Evolutionary conservation across 2,113 vertebrate species (phyloP).

Genomic region (Chaenogobius annularis): DNA sequence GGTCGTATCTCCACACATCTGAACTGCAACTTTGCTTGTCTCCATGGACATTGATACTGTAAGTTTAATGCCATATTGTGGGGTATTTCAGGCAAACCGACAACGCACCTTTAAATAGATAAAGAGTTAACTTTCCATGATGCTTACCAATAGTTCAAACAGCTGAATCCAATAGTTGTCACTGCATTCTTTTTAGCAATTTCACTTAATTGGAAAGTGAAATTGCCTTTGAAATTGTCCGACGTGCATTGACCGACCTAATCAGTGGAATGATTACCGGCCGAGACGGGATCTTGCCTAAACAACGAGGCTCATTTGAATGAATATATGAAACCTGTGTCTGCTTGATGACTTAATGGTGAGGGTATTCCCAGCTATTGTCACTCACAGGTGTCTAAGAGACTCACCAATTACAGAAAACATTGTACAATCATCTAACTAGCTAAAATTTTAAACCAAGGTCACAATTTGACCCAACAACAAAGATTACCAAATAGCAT

Average conservation of each 20-base stretch:
- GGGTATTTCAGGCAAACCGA: too few relatives aligned
- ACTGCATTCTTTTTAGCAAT: constrained; percentile 29
- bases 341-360: constrained; percentile 73
- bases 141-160: constrained; percentile 21
- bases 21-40: too few relatives aligned
- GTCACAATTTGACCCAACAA: too few relatives aligned
- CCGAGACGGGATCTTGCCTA: constrained; percentile 61
- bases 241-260: constrained; percentile 65
- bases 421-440: too few relatives aligned
- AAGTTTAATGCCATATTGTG: too few relatives aligned
- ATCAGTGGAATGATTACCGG: constrained; percentile 67
- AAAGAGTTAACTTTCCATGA: not conserved
- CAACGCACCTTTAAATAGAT: not conserved
- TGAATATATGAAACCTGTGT: constrained; percentile 74
- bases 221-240: constrained; percentile 70
- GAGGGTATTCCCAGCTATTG: constrained; percentile 60
- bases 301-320: constrained; percentile 68
- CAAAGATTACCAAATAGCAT: too few relatives aligned
- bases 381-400: constrained; percentile 56
- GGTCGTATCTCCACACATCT: too few relatives aligned
- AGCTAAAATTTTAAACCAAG: too few relatives aligned
- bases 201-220: constrained; percentile 63
- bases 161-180: constrained; percentile 36
- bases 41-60: too few relatives aligned
- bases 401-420: not conserved